Evolutionary conservation across 1,140 invertebrate species (phyloP).

Genomic region (Tyrophagus putrescentiae): DNA sequence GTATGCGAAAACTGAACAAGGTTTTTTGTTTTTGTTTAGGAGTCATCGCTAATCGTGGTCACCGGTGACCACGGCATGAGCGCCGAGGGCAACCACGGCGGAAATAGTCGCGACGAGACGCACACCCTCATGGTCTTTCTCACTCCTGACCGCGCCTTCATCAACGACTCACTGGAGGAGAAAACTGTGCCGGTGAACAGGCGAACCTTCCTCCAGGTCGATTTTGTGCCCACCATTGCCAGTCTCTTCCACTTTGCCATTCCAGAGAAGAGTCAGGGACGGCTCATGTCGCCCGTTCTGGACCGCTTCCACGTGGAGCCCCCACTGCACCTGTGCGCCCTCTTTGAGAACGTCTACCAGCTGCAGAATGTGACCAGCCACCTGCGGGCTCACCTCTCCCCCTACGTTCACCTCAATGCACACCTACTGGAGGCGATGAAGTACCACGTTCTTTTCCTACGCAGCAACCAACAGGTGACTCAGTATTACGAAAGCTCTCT

Average conservation of each 20-base stretch:
- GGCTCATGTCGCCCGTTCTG: constrained; percentile 25
- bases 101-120: constrained; percentile 60
- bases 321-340: constrained; percentile 13
- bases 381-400: too few relatives aligned
- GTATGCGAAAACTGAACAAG: too few relatives aligned
- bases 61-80: constrained; percentile 94
- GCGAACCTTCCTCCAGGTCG: constrained; percentile 72
- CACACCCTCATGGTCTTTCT: constrained; percentile 58
- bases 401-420: too few relatives aligned
- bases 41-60: constrained; percentile 48
- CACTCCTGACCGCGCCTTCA: constrained; percentile 27
- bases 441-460: too few relatives aligned
- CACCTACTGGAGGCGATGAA: too few relatives aligned
- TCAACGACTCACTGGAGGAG: constrained; percentile 15
- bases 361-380: background rate
- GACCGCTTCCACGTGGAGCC: background rate
- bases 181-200: constrained; percentile 42
- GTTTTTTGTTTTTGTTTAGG: too few relatives aligned
- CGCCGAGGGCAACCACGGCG: constrained; percentile 83
- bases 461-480: too few relatives aligned
- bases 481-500: too few relatives aligned
- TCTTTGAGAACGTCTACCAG: constrained; percentile 20
- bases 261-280: constrained; percentile 58
- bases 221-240: constrained; percentile 64
- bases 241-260: constrained; percentile 59